Evolutionary conservation across 2,888 invertebrate genomes (phyloP), one percentile per base, ranked within the genome.

Genomic region (Leptothorax acervorum): DNA sequence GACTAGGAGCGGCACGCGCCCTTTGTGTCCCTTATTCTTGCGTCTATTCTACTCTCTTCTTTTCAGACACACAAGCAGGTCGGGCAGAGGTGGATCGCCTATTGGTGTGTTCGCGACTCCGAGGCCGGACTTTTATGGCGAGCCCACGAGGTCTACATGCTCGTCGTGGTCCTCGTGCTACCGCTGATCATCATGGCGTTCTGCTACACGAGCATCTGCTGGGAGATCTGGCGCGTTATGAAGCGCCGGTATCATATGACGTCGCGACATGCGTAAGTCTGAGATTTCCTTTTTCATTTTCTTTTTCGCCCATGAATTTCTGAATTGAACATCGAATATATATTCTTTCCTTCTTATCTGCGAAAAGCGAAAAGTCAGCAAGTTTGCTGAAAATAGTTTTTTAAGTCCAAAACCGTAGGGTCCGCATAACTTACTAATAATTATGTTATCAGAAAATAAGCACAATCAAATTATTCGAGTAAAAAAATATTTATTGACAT

Each of bases 101-200:
- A 95, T 92, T 96, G 96, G 96, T 97, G 97, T 90, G 95, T 96
- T 0, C 95, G 96, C 48, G 95, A 96, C 88, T 96, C 95, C 94
- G 94, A 95, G 73, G 94, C 95, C 23, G 92, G 92, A 1, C 91
- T 92, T 39, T 91, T 96, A 60, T 96, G 96, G 95, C 95, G 95
- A 68, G 93, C 95, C 62, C 96, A 96, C 92, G 97, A 97, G 92
- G 92, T 96, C 4, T 97, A 96, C 94, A 96, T 97, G 96, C 94
- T 97, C 18, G 90, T 96, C 2, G 91, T 97, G 45, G 96, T 97
- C 28, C 95, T 97, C 63, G 92, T 97, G 5, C 94, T 96, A 42
- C 97, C 97, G 0, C 95, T 96, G 23, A 93, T 95, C 66, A 96
- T 97, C 73, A 97, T 97, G 97, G 95, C 95, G 0, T 95, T 96